These are phyloP conservation scores for Gymnarchus niloticus DNA, from an alignment of 2,113 vertebrate species.

Conservation along the genomic window DNA sequence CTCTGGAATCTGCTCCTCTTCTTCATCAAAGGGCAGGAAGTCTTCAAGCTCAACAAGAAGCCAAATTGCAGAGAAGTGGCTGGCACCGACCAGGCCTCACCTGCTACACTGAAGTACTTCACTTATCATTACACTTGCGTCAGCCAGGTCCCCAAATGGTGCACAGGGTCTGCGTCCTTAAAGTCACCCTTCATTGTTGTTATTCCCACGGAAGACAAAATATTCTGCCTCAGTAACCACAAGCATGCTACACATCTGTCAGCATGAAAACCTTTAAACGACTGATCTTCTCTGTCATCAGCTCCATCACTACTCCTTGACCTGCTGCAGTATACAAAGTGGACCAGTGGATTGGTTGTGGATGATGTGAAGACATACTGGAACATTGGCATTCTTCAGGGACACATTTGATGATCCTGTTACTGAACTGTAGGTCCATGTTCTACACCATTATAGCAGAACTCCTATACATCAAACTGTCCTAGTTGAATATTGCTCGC, in stretches of 20 bases:
- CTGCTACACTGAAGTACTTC: neutral
- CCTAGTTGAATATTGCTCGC: neutral
- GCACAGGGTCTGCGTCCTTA: neutral
- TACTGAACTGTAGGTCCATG: neutral
- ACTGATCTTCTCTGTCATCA: neutral
- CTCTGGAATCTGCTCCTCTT: neutral
- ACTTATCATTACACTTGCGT: neutral
- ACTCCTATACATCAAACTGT: neutral
- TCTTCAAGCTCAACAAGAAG: neutral
- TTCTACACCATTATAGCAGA: neutral
- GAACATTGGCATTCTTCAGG: neutral
- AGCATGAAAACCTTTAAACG: neutral
- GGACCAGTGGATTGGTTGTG: neutral
- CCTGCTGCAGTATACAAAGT: neutral
- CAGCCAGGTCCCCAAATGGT: neutral
- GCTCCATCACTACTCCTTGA: neutral
- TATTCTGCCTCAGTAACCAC: neutral
- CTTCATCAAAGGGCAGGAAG: neutral
- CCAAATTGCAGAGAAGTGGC: neutral
- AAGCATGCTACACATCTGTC: neutral
- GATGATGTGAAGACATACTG: neutral
- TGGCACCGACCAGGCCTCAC: neutral
- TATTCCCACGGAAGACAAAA: neutral
- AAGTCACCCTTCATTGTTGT: neutral
- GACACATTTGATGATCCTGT: neutral